Evolutionary conservation across 2,797 vertebrate genomes (phyloP).

Genomic region (Pantherophis alleghaniensis): DNA sequence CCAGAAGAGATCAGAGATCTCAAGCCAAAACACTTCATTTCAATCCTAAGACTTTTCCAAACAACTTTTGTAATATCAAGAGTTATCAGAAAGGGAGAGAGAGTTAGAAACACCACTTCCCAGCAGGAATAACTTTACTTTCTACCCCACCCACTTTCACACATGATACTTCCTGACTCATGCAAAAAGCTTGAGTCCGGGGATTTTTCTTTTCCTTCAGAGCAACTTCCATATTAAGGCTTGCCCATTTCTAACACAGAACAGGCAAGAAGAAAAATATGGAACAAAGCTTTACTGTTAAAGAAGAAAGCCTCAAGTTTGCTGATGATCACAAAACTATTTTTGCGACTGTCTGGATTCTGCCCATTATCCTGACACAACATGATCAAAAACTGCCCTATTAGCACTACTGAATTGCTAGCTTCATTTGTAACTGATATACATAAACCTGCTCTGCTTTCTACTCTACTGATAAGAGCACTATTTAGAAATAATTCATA

Average conservation of each 20-base stretch:
- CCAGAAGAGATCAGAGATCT: not conserved
- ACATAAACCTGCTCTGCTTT: not conserved
- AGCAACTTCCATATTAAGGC: not conserved
- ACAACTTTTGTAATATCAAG: not conserved
- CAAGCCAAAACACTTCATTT: not conserved
- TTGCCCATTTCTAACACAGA: not conserved
- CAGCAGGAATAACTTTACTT: not conserved
- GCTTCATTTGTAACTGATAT: not conserved
- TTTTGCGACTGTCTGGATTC: not conserved
- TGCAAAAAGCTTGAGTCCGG: not conserved
- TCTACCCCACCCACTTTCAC: not conserved
- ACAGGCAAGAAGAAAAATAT: not conserved
- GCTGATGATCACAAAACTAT: not conserved
- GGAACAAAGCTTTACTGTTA: not conserved
- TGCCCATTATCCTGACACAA: not conserved
- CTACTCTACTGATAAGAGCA: not conserved
- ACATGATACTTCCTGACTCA: not conserved
- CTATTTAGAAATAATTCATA: constrained; percentile 8
- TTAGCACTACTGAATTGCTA: not conserved
- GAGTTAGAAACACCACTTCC: not conserved
- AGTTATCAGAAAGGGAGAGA: not conserved
- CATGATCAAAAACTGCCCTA: not conserved
- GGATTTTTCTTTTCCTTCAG: not conserved
- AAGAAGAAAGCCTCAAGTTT: not conserved
- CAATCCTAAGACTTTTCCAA: not conserved